phyloP scores from a whole-genome alignment of 2,888 invertebrate species.

The Hymenopus coronatus region DNA sequence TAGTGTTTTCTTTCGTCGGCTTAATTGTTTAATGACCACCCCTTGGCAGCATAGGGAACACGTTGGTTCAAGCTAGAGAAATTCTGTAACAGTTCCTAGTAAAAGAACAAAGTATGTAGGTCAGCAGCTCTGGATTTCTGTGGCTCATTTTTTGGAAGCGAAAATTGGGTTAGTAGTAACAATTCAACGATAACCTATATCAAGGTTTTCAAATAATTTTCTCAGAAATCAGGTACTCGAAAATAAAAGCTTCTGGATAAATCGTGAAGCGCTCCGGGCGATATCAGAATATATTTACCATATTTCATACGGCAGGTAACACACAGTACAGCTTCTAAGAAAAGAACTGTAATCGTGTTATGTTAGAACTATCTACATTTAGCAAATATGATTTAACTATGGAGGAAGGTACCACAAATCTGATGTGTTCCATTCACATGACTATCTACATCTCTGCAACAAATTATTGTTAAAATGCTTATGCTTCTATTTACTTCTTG shows the following conservation, averaged over 20 bases:
- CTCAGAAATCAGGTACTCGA: not conserved
- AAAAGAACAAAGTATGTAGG: not conserved
- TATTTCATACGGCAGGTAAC: not conserved
- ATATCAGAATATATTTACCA: not conserved
- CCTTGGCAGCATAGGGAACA: not conserved
- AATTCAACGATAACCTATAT: not conserved
- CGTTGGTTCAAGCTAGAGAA: not conserved
- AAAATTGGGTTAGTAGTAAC: not conserved
- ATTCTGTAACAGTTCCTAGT: not conserved
- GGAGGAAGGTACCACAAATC: too few species aligned
- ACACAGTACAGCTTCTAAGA: too few species aligned
- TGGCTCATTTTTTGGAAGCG: not conserved
- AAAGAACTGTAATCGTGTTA: too few species aligned
- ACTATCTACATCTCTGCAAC: too few species aligned
- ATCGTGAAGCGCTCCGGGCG: not conserved
- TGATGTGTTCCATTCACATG: too few species aligned
- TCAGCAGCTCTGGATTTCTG: not conserved
- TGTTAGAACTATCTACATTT: too few species aligned
- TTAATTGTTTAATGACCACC: not conserved
- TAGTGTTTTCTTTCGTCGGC: not conserved
- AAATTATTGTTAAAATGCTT: too few species aligned
- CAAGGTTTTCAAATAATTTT: not conserved
- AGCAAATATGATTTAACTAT: too few species aligned
- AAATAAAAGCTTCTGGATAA: not conserved
- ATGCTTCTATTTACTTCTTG: too few species aligned